Base-by-base conservation (phyloP, 2,888 invertebrate genomes). In the Neoscelio sp. region DNA sequence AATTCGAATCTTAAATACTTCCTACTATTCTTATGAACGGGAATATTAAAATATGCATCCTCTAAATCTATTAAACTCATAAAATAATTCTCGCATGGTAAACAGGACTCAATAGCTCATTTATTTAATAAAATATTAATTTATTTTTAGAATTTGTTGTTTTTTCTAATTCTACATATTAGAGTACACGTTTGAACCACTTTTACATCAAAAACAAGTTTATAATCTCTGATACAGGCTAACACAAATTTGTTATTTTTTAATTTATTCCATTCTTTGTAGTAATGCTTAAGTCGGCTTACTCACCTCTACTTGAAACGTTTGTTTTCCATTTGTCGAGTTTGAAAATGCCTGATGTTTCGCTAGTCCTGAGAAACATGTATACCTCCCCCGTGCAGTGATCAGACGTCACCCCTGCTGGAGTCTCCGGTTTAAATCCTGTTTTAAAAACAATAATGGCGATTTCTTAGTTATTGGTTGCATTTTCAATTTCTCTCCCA, bases 1-100 rank as follows among this genome's bases (percentile, higher is more conserved):
- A 80, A 82, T 33, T 20, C 48, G 23, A 83, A 82, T 4, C 78
- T 62, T 13, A 83, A 28, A 44, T 48, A 81, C 38, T 82, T 84
- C 20, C 30, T 54, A 23, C 20, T 13, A 17, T 13, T 15, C 28
- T 77, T 18, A 23, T 76, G n/a, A 5, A 81, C 33, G 1, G 78
- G 76, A 0, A 83, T 10, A 10, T 67, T 30, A 30, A 50, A 76
- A 40, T 80, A 82, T 0, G 75, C 80, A 17, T 83, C 81, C 20
- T 78, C 54, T 0, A 84, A 42, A 44, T 82, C 76, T 12, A 82
- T 4, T 0, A 70, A 35, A 8, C 56, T 28, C 71, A 81, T 67
- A 50, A 54, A 80, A 46, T 38, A 12, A 20, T 35, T 26, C 7
- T 35, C 17, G 2, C 5, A n/a, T 7, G 18, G 8, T 13, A 17